Percentiles rank a stretch among this genome's conserved stretches.
Conservation (phyloP, 2,888 invertebrate species). For the Thysanoteuthis rhombus region DNA sequence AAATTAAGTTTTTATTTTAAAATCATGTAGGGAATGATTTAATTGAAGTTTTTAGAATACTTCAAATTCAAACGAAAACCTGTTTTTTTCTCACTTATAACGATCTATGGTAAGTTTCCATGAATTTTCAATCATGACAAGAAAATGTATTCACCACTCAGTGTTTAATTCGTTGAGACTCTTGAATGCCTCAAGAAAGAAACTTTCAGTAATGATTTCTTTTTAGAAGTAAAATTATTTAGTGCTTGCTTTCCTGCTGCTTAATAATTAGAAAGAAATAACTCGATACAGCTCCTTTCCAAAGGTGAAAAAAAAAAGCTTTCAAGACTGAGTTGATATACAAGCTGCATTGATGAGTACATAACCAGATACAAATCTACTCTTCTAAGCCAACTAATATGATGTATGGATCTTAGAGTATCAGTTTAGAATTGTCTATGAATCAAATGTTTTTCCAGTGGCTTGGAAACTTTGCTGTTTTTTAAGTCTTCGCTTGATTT, state of each 20-base stretch:
- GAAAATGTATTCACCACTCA: too few relatives aligned
- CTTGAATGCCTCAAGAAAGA: not conserved
- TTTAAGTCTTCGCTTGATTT: not conserved
- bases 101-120: too few relatives aligned
- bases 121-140: too few relatives aligned
- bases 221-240: not conserved
- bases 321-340: not conserved
- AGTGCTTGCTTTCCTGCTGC: not conserved
- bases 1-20: too few relatives aligned
- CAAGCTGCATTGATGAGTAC: not conserved
- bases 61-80: too few relatives aligned
- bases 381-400: not conserved
- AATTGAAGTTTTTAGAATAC: too few relatives aligned
- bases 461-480: not conserved
- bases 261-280: not conserved
- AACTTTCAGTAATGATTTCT: not conserved
- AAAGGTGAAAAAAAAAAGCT: not conserved
- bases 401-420: not conserved
- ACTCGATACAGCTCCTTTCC: not conserved
- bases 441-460: not conserved
- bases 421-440: not conserved
- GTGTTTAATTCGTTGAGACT: not conserved
- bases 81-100: too few relatives aligned
- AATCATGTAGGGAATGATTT: too few relatives aligned
- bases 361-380: not conserved